phyloP scores from a whole-genome alignment of 1,140 invertebrate species.

The Eciton burchellii region DNA sequence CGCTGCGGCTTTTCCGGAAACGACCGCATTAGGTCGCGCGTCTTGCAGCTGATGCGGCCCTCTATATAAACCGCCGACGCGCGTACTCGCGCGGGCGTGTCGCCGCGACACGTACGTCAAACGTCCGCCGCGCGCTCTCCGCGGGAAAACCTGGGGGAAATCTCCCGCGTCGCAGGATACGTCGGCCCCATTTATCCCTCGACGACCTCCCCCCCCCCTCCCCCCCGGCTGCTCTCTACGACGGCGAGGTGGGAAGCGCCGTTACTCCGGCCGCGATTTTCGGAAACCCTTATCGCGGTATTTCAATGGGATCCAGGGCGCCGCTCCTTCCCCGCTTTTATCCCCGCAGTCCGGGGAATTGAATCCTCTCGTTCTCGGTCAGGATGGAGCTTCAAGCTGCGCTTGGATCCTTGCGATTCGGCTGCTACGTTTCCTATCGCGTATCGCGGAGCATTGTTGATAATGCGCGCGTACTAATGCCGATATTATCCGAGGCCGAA shows the following conservation, averaged over 20 bases:
- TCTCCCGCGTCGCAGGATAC: constrained; percentile 80
- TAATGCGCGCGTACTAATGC: constrained; percentile 20
- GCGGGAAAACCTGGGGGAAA: constrained; percentile 84
- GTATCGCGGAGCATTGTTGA: background rate
- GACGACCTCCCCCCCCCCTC: constrained; percentile 45
- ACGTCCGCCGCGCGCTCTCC: constrained; percentile 73
- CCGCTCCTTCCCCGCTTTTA: background rate
- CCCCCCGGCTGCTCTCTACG: constrained; percentile 54
- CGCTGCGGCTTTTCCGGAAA: constrained; percentile 68
- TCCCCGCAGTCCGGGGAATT: background rate
- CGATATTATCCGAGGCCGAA: constrained; percentile 44
- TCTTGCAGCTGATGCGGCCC: constrained; percentile 55
- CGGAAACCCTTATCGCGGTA: constrained; percentile 45
- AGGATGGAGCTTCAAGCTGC: too few relatives aligned
- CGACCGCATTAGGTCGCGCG: constrained; percentile 61
- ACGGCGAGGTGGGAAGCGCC: too few relatives aligned
- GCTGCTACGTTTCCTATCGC: constrained; percentile 22
- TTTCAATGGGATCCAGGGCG: constrained; percentile 22
- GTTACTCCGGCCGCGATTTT: too few relatives aligned
- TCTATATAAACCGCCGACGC: constrained; percentile 27
- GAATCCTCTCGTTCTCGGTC: background rate
- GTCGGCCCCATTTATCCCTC: constrained; percentile 82
- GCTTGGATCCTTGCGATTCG: too few relatives aligned
- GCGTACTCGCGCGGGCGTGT: constrained; percentile 53
- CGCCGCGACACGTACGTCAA: constrained; percentile 70